Evolutionary conservation across 2,888 invertebrate genomes (phyloP), one percentile per base, ranked within the genome.

Genomic region (Limnephilus auricula): DNA sequence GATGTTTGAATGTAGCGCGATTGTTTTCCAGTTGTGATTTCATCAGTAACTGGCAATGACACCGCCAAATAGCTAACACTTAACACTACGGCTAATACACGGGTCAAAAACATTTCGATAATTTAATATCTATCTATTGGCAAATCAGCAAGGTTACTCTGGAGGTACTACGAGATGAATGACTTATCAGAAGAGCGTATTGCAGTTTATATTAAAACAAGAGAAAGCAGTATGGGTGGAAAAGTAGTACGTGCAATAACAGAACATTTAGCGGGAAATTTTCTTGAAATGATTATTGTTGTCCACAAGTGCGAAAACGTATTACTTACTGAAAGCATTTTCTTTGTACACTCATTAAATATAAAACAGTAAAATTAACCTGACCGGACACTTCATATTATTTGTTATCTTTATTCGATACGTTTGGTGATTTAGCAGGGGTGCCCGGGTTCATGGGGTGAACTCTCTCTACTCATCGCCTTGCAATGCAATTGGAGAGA

Each of bases 201-300:
- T 30, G 50, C 31, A n/a, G 31, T 30, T 86, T 86, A 34, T 86
- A 86, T 86, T 15, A 50, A 86, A 65, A 45, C n/a, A 13, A 86
- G 86, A 86, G 86, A 86, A 50, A 86, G 45, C 45, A 45, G 31
- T 30, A n/a, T 15, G 1, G 6, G 15, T 5, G 82, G n/a, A 30
- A 86, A 86, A 86, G 86, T 86, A 31, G 65, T 18, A 50, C 86
- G 31, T 12, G 40, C 9, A 85, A 85, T 86, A 86, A 86, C 86
- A 86, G 86, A 30, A 86, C 86, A 34, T 83, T 86, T 50, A 86
- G 32, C 50, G 45, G 83, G 13, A 37, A 32, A 83, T 32, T 83
- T 25, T 18, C 83, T 83, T 37, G 34, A 65, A 65, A 83, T 90
- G 31, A 32, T 82, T 13, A n/a, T 82, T 13, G 82, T 84, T 37